Percentiles rank a stretch among this genome's conserved stretches.
These are phyloP conservation scores for Ladona fulva DNA, from an alignment of 1,140 invertebrate genomes.

Conservation along the genomic window DNA sequence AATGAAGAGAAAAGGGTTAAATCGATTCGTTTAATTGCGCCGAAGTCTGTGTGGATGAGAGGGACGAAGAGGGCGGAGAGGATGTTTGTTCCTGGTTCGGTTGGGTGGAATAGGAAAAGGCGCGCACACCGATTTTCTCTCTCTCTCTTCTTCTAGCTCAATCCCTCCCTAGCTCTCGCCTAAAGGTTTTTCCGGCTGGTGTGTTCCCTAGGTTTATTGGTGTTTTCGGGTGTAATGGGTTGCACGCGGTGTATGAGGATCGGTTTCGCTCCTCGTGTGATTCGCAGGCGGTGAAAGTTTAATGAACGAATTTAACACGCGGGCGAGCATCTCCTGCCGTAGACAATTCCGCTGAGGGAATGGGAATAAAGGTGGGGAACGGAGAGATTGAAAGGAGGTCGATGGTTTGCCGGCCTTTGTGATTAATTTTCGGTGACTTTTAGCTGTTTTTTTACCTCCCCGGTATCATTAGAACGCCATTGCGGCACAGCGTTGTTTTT, in stretches of 20 bases:
- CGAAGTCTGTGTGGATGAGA: neutral
- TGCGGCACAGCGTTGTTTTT: no score
- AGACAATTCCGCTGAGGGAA: neutral
- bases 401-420: no score
- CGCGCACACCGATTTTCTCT: neutral
- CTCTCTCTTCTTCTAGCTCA: neutral
- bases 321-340: neutral
- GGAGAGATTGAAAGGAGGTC: neutral
- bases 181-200: neutral
- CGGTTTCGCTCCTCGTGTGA: neutral
- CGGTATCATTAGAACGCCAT: no score
- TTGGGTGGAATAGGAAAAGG: neutral
- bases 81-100: neutral
- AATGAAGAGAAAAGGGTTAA: neutral
- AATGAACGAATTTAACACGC: neutral
- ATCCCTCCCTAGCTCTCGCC: neutral
- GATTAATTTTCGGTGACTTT: no score
- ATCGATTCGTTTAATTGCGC: neutral
- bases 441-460: no score
- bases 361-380: neutral
- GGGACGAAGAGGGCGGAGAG: neutral
- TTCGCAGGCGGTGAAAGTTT: constrained; percentile 3
- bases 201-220: neutral
- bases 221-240: neutral
- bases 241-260: neutral